These are phyloP conservation scores for Nudaria mundana DNA, from an alignment of 2,888 invertebrate species.

Conservation along the genomic window DNA sequence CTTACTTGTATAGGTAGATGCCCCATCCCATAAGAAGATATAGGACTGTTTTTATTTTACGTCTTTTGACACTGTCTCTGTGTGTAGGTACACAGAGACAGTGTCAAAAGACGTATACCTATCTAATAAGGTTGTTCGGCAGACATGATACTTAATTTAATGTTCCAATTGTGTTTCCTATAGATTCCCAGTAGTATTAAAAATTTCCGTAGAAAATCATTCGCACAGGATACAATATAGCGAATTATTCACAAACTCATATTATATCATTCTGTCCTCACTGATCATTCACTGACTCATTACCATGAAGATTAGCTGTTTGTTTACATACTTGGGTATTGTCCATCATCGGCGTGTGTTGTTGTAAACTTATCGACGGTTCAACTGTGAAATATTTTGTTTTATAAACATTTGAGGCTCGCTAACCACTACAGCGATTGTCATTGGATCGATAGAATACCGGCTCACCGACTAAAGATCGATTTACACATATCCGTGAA, in stretches of 20 bases:
- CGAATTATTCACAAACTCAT: conserved; percentile 19
- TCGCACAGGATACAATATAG: conserved; percentile 19
- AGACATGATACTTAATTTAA: too few relatives aligned
- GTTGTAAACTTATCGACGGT: conserved; percentile 22
- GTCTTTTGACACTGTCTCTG: too few relatives aligned
- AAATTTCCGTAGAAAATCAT: conserved; percentile 22
- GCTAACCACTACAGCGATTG: not conserved
- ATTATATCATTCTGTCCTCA: conserved; percentile 27
- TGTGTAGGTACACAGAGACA: too few relatives aligned
- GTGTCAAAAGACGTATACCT: too few relatives aligned
- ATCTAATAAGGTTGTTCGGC: too few relatives aligned
- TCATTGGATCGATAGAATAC: conserved; percentile 4
- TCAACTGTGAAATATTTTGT: conserved; percentile 27
- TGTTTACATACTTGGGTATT: conserved; percentile 40
- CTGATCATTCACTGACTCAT: conserved; percentile 17
- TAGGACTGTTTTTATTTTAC: too few relatives aligned
- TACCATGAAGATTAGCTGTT: conserved; percentile 15
- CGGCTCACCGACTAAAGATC: too few relatives aligned
- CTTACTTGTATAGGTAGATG: too few relatives aligned
- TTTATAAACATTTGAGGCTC: conserved; percentile 23
- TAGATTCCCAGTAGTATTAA: too few relatives aligned
- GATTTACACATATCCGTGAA: too few relatives aligned
- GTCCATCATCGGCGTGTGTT: conserved; percentile 39
- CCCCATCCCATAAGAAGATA: too few relatives aligned
- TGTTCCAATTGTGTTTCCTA: too few relatives aligned